These are phyloP conservation scores for Chrysocyon brachyurus DNA, from an alignment of 2,797 vertebrate species.

Conservation along the genomic window DNA sequence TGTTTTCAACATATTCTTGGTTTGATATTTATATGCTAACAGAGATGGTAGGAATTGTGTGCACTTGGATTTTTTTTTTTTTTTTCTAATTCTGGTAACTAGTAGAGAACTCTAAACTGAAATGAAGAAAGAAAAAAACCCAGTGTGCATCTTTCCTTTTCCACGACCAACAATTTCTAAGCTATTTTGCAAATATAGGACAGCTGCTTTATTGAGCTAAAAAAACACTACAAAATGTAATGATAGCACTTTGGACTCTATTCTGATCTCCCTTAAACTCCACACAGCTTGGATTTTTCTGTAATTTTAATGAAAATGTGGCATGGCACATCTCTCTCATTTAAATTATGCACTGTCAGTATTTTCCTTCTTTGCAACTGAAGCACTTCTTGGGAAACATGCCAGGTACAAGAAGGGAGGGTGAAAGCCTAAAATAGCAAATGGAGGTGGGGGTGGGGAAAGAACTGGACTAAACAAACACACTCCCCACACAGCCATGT, in stretches of 20 bases:
- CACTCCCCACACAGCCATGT: background rate
- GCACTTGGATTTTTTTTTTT: slow-evolving; percentile 1
- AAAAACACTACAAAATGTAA: slow-evolving; percentile 83
- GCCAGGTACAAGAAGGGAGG: slow-evolving; percentile 77
- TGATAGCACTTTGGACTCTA: slow-evolving; percentile 84
- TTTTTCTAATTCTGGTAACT: slow-evolving; percentile 60
- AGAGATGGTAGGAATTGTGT: slow-evolving; percentile 51
- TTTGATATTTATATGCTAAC: slow-evolving; percentile 69
- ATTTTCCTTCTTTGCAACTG: slow-evolving; percentile 83
- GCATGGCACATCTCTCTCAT: slow-evolving; percentile 80
- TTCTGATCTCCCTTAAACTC: slow-evolving; percentile 84
- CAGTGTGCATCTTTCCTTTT: slow-evolving; percentile 79
- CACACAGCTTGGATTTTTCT: slow-evolving; percentile 83
- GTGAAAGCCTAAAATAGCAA: slow-evolving; percentile 73
- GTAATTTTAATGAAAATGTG: slow-evolving; percentile 82
- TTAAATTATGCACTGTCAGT: slow-evolving; percentile 84
- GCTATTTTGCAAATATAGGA: slow-evolving; percentile 87
- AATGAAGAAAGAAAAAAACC: slow-evolving; percentile 70
- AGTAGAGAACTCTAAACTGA: slow-evolving; percentile 74
- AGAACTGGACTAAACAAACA: slow-evolving; percentile 65
- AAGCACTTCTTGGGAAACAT: slow-evolving; percentile 84
- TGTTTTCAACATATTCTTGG: slow-evolving; percentile 57
- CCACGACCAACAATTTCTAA: slow-evolving; percentile 84
- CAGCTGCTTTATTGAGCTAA: slow-evolving; percentile 88
- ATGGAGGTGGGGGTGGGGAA: background rate